These are phyloP conservation scores for Nasonia vitripennis DNA, from an alignment of 1,140 invertebrate genomes.

Conservation along the genomic window DNA sequence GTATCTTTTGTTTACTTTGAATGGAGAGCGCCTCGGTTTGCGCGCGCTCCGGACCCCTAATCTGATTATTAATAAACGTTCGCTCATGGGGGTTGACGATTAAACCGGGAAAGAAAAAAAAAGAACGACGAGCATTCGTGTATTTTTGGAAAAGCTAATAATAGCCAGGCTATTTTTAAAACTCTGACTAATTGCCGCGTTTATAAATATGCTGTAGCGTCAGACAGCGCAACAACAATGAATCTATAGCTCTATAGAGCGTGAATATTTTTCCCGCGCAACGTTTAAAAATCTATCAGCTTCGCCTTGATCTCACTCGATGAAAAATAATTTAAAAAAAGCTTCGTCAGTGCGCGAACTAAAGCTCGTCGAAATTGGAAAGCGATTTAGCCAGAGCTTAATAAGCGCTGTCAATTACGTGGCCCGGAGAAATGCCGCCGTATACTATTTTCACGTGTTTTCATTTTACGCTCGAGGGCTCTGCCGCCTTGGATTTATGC, in stretches of 20 bases:
- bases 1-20: not conserved
- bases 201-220: too few species aligned
- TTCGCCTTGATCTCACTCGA: not conserved
- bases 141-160: too few species aligned
- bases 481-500: slow-evolving; percentile 4
- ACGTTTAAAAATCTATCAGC: not conserved
- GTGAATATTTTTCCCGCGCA: not conserved
- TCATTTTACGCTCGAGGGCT: not conserved
- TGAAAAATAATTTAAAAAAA: too few species aligned
- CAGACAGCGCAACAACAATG: not conserved
- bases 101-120: too few species aligned
- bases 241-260: not conserved
- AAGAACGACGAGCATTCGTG: too few species aligned
- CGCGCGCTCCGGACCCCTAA: too few species aligned
- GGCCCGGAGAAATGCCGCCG: not conserved
- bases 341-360: not conserved
- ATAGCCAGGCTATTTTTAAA: too few species aligned
- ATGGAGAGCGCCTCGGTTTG: not conserved
- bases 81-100: too few species aligned
- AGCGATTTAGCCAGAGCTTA: slow-evolving; percentile 55
- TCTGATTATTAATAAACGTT: too few species aligned
- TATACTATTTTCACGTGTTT: not conserved
- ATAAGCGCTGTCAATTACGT: slow-evolving; percentile 58
- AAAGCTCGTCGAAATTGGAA: slow-evolving; percentile 54
- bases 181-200: too few species aligned